These are phyloP conservation scores for Orgyia antiqua DNA, from an alignment of 2,888 invertebrate species.

Conservation along the genomic window DNA sequence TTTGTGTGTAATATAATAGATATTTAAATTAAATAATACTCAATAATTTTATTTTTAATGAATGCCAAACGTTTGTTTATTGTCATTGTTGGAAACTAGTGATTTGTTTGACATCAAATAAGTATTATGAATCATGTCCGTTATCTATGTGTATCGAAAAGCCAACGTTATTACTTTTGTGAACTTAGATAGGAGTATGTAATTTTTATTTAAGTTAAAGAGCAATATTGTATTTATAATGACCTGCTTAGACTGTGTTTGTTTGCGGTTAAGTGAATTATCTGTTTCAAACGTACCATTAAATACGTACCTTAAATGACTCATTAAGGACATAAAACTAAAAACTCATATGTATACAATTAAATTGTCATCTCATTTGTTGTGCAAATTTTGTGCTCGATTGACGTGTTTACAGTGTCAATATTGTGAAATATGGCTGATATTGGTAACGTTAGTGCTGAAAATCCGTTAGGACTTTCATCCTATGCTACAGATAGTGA, in stretches of 20 bases:
- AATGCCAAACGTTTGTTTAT: conserved; percentile 12
- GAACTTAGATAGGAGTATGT: conserved; percentile 2
- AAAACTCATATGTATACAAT: conserved; percentile 23
- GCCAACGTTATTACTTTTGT: conserved; percentile 4
- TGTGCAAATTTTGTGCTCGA: conserved; percentile 35
- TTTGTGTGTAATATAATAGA: conserved; percentile 8
- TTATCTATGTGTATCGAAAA: conserved; percentile 10
- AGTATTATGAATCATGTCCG: conserved; percentile 12
- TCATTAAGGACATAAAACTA: conserved; percentile 59
- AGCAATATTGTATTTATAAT: conserved; percentile 1
- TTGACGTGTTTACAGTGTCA: conserved; percentile 11
- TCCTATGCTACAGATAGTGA: conserved; percentile 41
- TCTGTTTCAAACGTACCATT: conserved; percentile 37
- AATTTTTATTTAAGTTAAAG: conserved; percentile 11
- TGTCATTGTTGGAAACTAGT: conserved; percentile 12
- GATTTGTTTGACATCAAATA: conserved; percentile 15
- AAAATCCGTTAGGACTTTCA: conserved; percentile 26
- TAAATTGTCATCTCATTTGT: conserved; percentile 42
- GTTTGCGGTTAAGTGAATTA: conserved; percentile 27
- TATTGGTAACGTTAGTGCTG: conserved; percentile 16
- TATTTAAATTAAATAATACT: conserved; percentile 17
- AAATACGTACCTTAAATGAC: conserved; percentile 40
- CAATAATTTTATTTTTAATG: conserved; percentile 9
- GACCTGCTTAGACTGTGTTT: conserved; percentile 6
- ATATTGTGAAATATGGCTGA: conserved; percentile 12